Conservation (phyloP, 2,113 vertebrate species). For the Calyptomena viridis region DNA sequence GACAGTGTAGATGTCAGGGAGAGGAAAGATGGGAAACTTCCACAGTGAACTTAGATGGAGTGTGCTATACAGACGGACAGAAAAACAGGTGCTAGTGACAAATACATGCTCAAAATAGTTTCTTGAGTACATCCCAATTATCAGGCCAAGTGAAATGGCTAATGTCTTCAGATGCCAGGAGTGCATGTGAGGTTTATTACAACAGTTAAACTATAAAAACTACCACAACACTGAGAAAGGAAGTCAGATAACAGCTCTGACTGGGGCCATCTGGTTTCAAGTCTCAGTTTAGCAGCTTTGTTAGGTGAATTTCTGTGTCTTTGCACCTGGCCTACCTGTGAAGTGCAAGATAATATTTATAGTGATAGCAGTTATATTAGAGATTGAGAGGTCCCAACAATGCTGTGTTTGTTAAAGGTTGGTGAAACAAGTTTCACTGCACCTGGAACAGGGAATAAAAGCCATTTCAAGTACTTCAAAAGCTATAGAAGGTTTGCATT, state of each 20-base stretch:
- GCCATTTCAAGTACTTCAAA: neutral
- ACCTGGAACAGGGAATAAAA: neutral
- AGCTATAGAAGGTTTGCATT: neutral
- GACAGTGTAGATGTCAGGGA: constrained; percentile 1
- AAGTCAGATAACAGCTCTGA: neutral
- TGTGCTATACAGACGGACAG: accelerated
- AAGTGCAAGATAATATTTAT: neutral
- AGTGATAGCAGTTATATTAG: neutral
- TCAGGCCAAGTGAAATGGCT: neutral
- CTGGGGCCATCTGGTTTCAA: neutral
- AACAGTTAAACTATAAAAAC: neutral
- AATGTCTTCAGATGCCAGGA: neutral
- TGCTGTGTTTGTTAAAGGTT: neutral
- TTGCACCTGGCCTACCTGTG: neutral
- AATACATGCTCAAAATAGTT: neutral
- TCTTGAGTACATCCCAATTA: neutral
- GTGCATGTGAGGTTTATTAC: neutral
- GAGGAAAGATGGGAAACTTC: neutral
- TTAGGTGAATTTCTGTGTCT: neutral
- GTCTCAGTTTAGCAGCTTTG: neutral
- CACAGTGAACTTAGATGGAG: neutral
- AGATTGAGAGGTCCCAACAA: neutral
- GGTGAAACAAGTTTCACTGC: neutral
- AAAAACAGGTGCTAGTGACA: neutral
- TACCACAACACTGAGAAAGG: neutral